These are phyloP conservation scores for Strix aluco DNA, from an alignment of 2,113 vertebrate genomes.

Conservation along the genomic window DNA sequence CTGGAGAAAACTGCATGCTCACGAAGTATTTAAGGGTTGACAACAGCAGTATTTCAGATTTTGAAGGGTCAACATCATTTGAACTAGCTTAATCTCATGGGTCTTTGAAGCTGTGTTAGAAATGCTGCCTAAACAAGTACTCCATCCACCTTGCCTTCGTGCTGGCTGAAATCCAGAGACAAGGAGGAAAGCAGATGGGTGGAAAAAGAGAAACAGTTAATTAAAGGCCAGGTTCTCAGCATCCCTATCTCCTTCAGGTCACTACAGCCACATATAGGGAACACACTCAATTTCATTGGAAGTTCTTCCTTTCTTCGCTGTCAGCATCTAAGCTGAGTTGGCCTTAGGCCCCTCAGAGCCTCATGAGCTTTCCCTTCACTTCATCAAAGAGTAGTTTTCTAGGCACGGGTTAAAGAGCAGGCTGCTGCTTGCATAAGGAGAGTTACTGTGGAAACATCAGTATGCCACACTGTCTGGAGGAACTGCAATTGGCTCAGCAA, in stretches of 20 bases:
- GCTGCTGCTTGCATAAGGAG: neutral
- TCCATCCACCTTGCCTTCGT: neutral
- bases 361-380: conserved; percentile 42
- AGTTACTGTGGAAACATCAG: neutral
- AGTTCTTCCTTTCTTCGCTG: neutral
- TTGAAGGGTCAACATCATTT: conserved; percentile 11
- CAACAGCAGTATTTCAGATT: neutral
- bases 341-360: conserved; percentile 13
- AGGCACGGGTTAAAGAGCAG: conserved; percentile 8
- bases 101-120: neutral
- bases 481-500: rapidly evolving
- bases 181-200: neutral
- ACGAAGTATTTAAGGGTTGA: neutral
- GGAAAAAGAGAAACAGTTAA: neutral
- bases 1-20: neutral
- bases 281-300: neutral
- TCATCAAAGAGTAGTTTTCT: neutral
- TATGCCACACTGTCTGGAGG: neutral
- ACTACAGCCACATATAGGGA: neutral
- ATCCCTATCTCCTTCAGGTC: neutral
- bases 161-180: conserved; percentile 14
- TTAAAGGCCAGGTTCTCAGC: conserved; percentile 14
- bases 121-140: conserved; percentile 15
- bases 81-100: neutral
- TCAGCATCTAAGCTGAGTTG: conserved; percentile 17